Evolutionary conservation across 1,140 invertebrate genomes (phyloP).

Genomic region (Lordiphosa clarofinis): DNA sequence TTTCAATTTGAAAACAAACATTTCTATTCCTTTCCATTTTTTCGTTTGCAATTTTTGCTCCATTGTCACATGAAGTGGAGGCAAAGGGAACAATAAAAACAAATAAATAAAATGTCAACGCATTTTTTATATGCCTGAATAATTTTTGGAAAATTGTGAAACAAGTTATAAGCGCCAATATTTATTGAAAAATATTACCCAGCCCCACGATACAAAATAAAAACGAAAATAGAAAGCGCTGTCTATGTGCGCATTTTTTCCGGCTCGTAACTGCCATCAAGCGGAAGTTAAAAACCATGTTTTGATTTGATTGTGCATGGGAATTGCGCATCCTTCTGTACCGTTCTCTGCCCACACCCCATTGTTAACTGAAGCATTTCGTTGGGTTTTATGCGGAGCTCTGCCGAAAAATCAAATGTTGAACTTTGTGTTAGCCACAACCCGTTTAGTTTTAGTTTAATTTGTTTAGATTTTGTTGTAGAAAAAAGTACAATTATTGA

Average conservation of each 20-base stretch:
- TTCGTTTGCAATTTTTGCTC: slow-evolving; percentile 3
- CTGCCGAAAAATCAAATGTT: slow-evolving; percentile 57
- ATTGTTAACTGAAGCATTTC: slow-evolving; percentile 37
- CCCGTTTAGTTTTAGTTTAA: slow-evolving; percentile 48
- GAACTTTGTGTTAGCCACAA: slow-evolving; percentile 53
- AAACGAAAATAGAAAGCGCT: slow-evolving; percentile 20
- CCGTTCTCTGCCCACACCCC: slow-evolving; percentile 7
- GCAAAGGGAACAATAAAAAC: slow-evolving; percentile 15
- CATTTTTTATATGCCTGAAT: slow-evolving; percentile 65
- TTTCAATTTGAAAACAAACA: slow-evolving; percentile 39
- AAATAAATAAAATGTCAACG: slow-evolving; percentile 67
- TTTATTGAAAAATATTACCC: slow-evolving; percentile 70
- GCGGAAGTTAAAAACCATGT: slow-evolving; percentile 76
- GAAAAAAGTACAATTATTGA: no score
- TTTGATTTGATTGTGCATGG: slow-evolving; percentile 74
- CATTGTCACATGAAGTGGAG: slow-evolving; percentile 52
- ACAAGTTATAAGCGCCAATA: slow-evolving; percentile 71
- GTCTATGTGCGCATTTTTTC: slow-evolving; percentile 18
- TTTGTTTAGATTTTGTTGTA: slow-evolving; percentile 43
- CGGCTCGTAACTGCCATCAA: slow-evolving; percentile 64
- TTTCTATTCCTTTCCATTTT: slow-evolving; percentile 28
- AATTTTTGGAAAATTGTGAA: slow-evolving; percentile 59
- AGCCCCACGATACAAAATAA: slow-evolving; percentile 12
- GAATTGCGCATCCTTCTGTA: slow-evolving; percentile 47
- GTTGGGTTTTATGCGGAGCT: slow-evolving; percentile 13